Evolutionary conservation across 2,888 invertebrate genomes (phyloP), one percentile per base, ranked within the genome.

Genomic region (Athalia cordata): DNA sequence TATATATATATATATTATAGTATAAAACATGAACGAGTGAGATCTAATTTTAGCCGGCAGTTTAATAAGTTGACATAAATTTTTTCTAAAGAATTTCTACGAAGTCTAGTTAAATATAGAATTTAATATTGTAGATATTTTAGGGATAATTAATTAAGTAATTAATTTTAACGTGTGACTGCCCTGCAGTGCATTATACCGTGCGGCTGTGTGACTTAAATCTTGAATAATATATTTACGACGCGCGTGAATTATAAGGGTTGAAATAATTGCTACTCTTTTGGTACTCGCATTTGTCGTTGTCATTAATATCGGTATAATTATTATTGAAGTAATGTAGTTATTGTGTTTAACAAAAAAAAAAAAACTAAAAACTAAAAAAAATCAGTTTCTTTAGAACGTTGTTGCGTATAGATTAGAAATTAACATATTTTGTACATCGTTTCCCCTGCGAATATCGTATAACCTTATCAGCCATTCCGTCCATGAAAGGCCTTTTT

Each of bases 401-500:
- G 29, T 29, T 29, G 29, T 29, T 29, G 29, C 29, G 29, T 29
- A 29, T 29, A 29, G 29, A 29, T 29, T 29, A 29, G 29, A 29
- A 47, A 64, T 64, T 64, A 64, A 64, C 8, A 29, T 64, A 64
- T 64, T 64, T 64, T 64, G 3, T 5, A 64, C 9, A 64, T 64
- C 47, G n/a, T n/a, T 47, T 4, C 9, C n/a, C 13, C 15, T 13
- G 15, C 45, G 47, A 72, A 59, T 66, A 66, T 77, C 66, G 52
- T 65, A 29, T 29, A 66, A 77, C 87, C 88, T 85, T 87, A 87
- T 88, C 88, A 88, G 86, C 82, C 86, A 87, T 86, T 89, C 88
- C 88, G 88, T 89, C 88, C 88, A 89, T 83, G 86, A 86, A 86
- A 87, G 86, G 87, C 88, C 88, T 88, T 89, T 79, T 11, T 84